These are phyloP conservation scores for Reinhardtius hippoglossoides DNA, from an alignment of 2,113 vertebrate genomes.

Conservation along the genomic window DNA sequence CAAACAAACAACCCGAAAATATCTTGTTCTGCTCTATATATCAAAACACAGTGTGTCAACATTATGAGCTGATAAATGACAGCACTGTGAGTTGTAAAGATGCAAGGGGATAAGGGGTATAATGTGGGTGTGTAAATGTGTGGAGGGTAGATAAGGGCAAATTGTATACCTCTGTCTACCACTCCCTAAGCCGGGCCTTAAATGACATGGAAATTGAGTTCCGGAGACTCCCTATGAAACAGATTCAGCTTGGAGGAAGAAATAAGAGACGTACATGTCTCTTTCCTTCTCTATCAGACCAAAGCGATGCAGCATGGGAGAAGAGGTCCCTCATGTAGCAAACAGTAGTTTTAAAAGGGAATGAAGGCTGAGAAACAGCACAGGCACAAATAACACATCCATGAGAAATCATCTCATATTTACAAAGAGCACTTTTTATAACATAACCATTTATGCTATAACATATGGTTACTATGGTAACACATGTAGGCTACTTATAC, in stretches of 20 bases:
- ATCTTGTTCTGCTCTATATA: constrained; percentile 15
- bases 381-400: constrained; percentile 17
- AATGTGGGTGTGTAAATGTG: constrained; percentile 16
- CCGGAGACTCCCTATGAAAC: constrained; percentile 54
- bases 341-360: constrained; percentile 51
- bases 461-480: not conserved
- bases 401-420: not conserved
- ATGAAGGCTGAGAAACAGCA: constrained; percentile 6
- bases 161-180: constrained; percentile 51
- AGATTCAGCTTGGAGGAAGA: constrained; percentile 52
- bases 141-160: constrained; percentile 55
- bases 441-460: not conserved
- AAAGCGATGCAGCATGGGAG: constrained; percentile 42
- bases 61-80: constrained; percentile 48
- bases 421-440: not conserved
- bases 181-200: constrained; percentile 46
- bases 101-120: not conserved
- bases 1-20: constrained; percentile 23
- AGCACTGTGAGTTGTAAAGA: constrained; percentile 34
- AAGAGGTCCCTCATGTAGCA: constrained; percentile 48
- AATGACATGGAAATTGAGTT: constrained; percentile 73
- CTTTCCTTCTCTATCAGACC: constrained; percentile 57
- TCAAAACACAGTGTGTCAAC: constrained; percentile 38
- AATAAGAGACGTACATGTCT: constrained; percentile 46
- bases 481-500: constrained; percentile 14